Base-by-base conservation (phyloP, 2,113 vertebrate species). In the Ceratotherium simum region DNA sequence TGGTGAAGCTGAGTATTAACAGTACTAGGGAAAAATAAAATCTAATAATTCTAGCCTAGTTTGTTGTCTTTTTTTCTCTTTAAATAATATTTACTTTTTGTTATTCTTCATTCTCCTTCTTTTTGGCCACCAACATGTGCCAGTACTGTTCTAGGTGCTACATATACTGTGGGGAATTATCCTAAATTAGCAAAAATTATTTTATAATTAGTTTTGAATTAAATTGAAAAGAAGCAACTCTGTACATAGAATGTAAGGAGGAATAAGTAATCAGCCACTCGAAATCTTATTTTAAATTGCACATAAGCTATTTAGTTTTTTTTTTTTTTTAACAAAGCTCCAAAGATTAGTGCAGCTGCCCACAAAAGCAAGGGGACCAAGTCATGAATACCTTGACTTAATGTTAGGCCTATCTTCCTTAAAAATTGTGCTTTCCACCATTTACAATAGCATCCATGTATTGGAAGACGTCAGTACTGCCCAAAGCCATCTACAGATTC, bases 11-110 rank as follows among this genome's bases (percentile, higher is more conserved):
- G 13, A 91, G 60, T 64, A 93, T 87, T 86, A 36, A 89, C 25
- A 96, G 25, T 92, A 69, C 29, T 69, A 56, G 39, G n/a, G 10
- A 56, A 76, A 96, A 97, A 96, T 97, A 97, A 98, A 98, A 89
- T 65, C 21, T n/a, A 65, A 18, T 69, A 90, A 90, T 70, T 75
- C 48, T 56, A 46, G n/a, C 13, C 10, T 95, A 12, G 0, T 87
- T 76, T 93, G 36, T 92, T 90, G 78, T 97, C 36, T 85, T 64
- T 88, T 87, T 87, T 76, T 14, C 72, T 33, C 58, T 85, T 73
- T 64, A 92, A 79, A 36, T 48, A 33, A 42, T 48, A 70, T 54
- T 65, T 78, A 18, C 54, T 56, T 27, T 27, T 39, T 64, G 46
- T 48, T 69, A 60, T 48, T 67, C 17, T 75, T 82, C 11, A n/a